Evolutionary conservation across 2,797 vertebrate genomes (phyloP).

Genomic region (Notolabrus celidotus): DNA sequence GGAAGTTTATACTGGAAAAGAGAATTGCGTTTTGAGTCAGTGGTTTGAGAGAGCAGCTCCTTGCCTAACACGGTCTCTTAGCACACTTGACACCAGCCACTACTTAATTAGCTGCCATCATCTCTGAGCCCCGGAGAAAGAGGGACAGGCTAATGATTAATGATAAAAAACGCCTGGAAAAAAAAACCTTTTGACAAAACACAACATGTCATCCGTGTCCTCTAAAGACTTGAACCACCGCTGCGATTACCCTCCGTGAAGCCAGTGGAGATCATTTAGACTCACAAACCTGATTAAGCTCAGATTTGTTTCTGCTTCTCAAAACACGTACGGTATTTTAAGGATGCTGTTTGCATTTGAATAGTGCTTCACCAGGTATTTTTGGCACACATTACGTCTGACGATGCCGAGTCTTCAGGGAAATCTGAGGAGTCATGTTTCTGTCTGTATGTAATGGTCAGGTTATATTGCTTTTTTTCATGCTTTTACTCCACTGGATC

Average conservation of each 20-base stretch:
- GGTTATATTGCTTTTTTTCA: conserved; percentile 77
- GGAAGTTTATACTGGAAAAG: conserved; percentile 12
- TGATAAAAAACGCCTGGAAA: conserved; percentile 76
- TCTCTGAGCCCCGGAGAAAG: conserved; percentile 74
- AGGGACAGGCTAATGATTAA: conserved; percentile 83
- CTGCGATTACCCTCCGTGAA: conserved; percentile 59
- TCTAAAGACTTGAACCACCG: conserved; percentile 58
- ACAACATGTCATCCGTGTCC: conserved; percentile 74
- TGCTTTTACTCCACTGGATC: conserved; percentile 80
- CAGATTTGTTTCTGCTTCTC: conserved; percentile 43
- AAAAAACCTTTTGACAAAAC: conserved; percentile 66
- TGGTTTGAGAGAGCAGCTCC: conserved; percentile 64
- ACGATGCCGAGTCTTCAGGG: conserved; percentile 66
- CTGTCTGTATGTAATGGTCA: conserved; percentile 76
- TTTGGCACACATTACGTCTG: conserved; percentile 61
- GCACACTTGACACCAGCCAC: conserved; percentile 80
- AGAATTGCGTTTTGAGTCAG: conserved; percentile 45
- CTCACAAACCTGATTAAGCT: conserved; percentile 56
- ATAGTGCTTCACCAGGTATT: conserved; percentile 51
- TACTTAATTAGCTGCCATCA: conserved; percentile 86
- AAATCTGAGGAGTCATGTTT: conserved; percentile 80
- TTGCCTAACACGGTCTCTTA: conserved; percentile 68
- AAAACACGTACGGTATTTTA: conserved; percentile 31
- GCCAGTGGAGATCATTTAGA: conserved; percentile 44
- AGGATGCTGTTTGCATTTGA: conserved; percentile 27